Evolutionary conservation across 2,888 invertebrate species (phyloP), one percentile per base, ranked within the genome.

Genomic region (Luperina testacea): DNA sequence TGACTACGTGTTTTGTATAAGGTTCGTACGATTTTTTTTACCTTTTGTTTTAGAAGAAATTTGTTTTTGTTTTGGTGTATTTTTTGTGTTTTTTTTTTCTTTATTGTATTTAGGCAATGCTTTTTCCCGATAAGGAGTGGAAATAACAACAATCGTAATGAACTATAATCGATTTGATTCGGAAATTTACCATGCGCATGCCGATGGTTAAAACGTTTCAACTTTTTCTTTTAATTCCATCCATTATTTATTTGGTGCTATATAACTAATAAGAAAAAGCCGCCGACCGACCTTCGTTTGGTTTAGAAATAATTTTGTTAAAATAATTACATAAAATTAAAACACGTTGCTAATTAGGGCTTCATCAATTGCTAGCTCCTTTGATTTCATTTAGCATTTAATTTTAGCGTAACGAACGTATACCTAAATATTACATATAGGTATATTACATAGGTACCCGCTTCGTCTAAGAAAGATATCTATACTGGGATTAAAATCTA

Each of bases 111-210:
- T 27, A 32, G 3, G 32, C 38, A 38, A 20, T 73, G 0, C 13
- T 17, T 74, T 70, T 79, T 42, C 48, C 6, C 68, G 68, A 69
- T 81, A 81, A 72, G 38, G 15, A 38, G 38, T 68, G 27, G 24
- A 51, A 80, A 67, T 53, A 68, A 63, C 48, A 83, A 38, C 17
- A 68, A 51, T 63, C 9, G 20, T 77, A 72, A 71, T 83, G 38
- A 38, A 57, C 45, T 42, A 13, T 64, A 83, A 83, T 81, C 13
- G 57, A 81, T 83, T 83, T 42, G 78, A 63, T 83, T 83, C 13
- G 48, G 48, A 32, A 72, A 68, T 81, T 61, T 48, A 48, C 57
- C 15, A 68, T 32, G 48, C 38, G 27, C 77, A 76, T 82, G 76
- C 27, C 27, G 0, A 24, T 82, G 27, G 13, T 45, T n/a, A 11